Evolutionary conservation across 2,113 vertebrate species (phyloP), one percentile per base, ranked within the genome.

Genomic region (Turnix velox): DNA sequence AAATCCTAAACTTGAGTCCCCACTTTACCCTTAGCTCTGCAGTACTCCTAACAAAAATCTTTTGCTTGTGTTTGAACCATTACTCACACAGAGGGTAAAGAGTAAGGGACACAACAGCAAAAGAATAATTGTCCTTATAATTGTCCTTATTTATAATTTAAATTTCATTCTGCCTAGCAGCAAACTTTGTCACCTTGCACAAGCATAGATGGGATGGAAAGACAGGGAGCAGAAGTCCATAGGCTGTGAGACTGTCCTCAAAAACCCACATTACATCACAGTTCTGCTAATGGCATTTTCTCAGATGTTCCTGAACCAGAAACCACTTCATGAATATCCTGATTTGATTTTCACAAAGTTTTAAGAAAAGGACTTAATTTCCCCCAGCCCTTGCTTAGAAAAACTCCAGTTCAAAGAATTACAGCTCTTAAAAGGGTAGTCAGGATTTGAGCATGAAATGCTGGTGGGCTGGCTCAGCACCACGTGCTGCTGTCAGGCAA

Each of bases 21-120:
- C 28, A 74, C 0, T 1, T 28, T 13, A 33, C 1, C 2, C 3
- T 2, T 2, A 37, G 5, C 2, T 62, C 22, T 54, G 28, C 6
- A 28, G 4, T 62, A 48, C 8, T 31, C 7, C 46, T 35, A 28
- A 81, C 23, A 42, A n/a, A 48, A 81, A 46, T 14, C 0, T 1
- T 58, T 65, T 45, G 10, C 30, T 61, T 48, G 43, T 55, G 27
- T 17, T 65, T 1, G 0, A 23, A 23, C 5, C 2, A 1, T n/a
- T 77, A 57, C 8, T 76, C 12, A 55, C 0, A 1, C 5, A 35
- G 58, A 82, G 59, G 59, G 2, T 23, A 59, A 67, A 14, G 25
- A 24, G 18, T 23, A 63, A 62, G 16, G 8, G n/a, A 57, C 10
- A 49, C 7, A 65, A 33, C 2, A 28, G 12, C 0, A 0, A 74